Conservation (phyloP, 2,113 vertebrate species). For the Saguinus midas region DNA sequence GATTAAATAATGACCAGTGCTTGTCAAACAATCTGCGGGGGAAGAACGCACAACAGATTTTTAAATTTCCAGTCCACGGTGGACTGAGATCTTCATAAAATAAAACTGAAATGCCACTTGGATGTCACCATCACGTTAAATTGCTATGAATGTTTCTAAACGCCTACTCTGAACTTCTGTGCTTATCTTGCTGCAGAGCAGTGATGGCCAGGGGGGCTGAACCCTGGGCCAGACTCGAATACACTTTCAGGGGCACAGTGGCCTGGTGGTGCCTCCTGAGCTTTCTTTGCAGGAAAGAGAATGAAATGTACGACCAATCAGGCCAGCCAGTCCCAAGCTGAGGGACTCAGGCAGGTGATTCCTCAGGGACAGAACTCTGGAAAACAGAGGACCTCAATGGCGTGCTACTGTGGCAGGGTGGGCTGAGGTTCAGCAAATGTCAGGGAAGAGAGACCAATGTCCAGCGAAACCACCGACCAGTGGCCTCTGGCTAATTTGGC, state of each 20-base stretch:
- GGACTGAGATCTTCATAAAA: slow-evolving; percentile 37
- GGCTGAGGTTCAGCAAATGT: background rate
- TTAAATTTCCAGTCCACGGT: background rate
- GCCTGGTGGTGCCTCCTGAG: background rate
- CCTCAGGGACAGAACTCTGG: background rate
- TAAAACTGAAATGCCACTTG: slow-evolving; percentile 39
- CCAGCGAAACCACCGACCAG: background rate
- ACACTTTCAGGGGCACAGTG: background rate
- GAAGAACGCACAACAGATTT: background rate
- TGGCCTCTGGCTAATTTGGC: background rate
- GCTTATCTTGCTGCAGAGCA: background rate
- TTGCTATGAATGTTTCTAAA: slow-evolving; percentile 2
- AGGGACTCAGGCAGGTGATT: background rate
- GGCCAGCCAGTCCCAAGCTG: background rate
- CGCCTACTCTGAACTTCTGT: background rate
- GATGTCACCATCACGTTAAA: slow-evolving; percentile 15
- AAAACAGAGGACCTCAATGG: background rate
- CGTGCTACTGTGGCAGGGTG: background rate
- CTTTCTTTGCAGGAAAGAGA: slow-evolving; percentile 3
- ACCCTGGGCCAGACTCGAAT: background rate
- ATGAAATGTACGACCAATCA: background rate
- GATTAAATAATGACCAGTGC: background rate
- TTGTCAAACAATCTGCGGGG: background rate
- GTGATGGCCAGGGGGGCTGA: background rate
- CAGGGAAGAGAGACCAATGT: background rate